Percentiles rank a stretch among this genome's conserved stretches.
These are phyloP conservation scores for Dendrophyllia cribrosa DNA, from an alignment of 64 coral and sea anemone species.

Conservation along the genomic window DNA sequence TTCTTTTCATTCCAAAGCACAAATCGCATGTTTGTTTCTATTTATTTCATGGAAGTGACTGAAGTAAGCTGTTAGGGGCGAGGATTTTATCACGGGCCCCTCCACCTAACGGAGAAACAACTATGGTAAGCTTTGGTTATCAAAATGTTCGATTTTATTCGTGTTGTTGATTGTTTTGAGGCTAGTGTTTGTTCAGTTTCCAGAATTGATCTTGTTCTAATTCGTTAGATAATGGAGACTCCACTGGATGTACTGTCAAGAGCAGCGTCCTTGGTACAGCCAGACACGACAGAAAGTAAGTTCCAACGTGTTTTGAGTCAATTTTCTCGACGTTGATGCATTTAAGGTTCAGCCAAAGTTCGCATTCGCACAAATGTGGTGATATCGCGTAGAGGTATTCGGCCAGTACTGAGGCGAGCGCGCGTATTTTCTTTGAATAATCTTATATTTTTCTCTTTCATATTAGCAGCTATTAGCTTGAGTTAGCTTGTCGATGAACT, in stretches of 20 bases:
- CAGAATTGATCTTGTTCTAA: background rate
- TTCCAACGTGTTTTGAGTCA: slow-evolving; percentile 13
- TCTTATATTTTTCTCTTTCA: background rate
- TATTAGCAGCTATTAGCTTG: too few relatives aligned
- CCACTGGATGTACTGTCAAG: slow-evolving; percentile 90
- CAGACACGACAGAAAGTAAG: slow-evolving; percentile 76
- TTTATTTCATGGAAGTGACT: slow-evolving; percentile 37
- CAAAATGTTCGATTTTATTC: background rate
- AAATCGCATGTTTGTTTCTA: slow-evolving; percentile 83
- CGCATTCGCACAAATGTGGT: background rate
- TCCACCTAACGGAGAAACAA: background rate
- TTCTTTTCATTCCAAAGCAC: slow-evolving; percentile 80
- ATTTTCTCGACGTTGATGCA: background rate
- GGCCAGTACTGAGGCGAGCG: background rate
- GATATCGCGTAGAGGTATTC: background rate
- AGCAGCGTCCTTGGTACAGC: slow-evolving; percentile 88
- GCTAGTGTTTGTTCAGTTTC: background rate
- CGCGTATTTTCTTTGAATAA: background rate
- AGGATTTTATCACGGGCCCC: slow-evolving; percentile 9
- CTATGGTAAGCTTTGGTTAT: slow-evolving; percentile 2
- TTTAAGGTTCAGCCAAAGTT: background rate
- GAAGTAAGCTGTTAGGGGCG: slow-evolving; percentile 24
- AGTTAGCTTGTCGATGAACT: background rate
- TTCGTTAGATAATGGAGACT: slow-evolving; percentile 75
- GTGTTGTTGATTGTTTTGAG: background rate